Base-by-base conservation (phyloP, 2,888 invertebrate species). In the Drosophila robusta region DNA sequence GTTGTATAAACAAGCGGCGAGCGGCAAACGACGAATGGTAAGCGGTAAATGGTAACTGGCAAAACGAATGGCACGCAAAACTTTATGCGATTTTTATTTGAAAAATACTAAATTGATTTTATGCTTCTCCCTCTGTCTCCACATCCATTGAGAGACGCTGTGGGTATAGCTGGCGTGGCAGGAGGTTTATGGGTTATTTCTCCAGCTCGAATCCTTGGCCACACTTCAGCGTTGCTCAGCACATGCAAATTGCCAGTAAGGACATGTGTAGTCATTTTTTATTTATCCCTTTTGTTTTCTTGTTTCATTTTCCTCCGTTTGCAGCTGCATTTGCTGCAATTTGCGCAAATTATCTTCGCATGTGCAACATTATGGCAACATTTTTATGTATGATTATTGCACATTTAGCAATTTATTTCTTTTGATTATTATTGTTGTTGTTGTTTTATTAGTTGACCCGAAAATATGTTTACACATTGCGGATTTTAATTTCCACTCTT, bases 51-150 rank as follows among this genome's bases (percentile, higher is more conserved):
- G 56, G 46, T 32, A 51, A 62, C 55, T 54, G 58, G 51, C 22
- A 50, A 64, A 67, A 46, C 56, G 66, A 50, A 60, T 57, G 56
- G 64, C 51, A 45, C 18, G 69, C 64, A 54, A 58, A 82, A 83
- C 70, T 83, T 83, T 80, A 64, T 81, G 67, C 58, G 70, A 77
- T 61, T 82, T 77, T 79, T 85, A 81, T 85, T 85, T 77, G 82
- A 66, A 78, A 81, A 74, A 77, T 61, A 74, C 70, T 49, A 78
- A 77, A 77, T 83, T 84, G 83, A 87, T 84, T 84, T 66, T 64
- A 73, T 70, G 66, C 54, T 54, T 64, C 69, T 34, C 47, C 61
- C 60, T 65, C 39, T 44, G 65, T 65, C 39, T 44, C 63, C 34
- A 29, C 9, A 29, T 8, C 8, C 29, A 29, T 3, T 29, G 29